Evolutionary conservation across 2,113 vertebrate genomes (phyloP).

Genomic region (Pongo abelii): DNA sequence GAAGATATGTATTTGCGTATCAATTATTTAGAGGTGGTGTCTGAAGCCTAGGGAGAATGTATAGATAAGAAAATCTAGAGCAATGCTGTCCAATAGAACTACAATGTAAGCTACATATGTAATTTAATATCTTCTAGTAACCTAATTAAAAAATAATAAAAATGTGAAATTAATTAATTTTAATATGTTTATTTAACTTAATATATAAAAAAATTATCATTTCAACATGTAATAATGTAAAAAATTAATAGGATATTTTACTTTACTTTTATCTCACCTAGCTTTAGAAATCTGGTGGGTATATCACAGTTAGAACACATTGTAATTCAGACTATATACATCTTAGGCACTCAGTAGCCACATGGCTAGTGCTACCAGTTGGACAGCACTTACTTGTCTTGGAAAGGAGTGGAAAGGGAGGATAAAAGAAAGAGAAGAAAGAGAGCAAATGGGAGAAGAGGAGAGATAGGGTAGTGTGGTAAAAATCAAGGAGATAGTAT

Average conservation of each 20-base stretch:
- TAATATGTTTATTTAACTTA: background rate
- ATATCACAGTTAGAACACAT: background rate
- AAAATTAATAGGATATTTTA: background rate
- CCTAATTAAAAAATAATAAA: background rate
- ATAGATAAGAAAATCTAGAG: background rate
- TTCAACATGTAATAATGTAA: background rate
- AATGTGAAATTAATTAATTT: background rate
- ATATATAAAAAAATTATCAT: background rate
- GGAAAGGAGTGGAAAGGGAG: background rate
- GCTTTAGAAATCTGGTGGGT: background rate
- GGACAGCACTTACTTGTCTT: background rate
- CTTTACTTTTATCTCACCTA: background rate
- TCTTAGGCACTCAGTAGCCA: background rate
- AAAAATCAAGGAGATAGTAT: background rate
- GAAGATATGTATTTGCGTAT: background rate
- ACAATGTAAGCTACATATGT: background rate
- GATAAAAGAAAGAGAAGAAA: background rate
- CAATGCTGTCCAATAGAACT: background rate
- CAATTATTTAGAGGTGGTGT: background rate
- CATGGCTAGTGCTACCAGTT: background rate
- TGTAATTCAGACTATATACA: background rate
- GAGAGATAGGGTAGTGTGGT: background rate
- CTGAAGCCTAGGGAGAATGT: background rate
- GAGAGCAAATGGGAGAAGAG: background rate
- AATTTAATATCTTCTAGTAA: background rate